These are phyloP conservation scores for Gallinago solitaria DNA, from an alignment of 2,797 vertebrate genomes.

Conservation along the genomic window DNA sequence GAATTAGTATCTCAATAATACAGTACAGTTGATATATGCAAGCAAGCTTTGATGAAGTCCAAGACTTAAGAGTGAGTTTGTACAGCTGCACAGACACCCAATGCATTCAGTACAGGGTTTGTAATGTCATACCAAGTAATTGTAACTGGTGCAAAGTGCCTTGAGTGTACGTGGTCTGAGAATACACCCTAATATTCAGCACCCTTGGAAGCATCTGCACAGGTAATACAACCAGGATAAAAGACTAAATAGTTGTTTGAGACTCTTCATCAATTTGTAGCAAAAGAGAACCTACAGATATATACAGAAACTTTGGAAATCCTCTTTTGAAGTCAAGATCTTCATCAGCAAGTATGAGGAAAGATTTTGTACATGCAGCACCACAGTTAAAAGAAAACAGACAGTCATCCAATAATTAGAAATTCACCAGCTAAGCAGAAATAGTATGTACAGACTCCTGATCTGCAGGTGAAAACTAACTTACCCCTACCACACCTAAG, in stretches of 20 bases:
- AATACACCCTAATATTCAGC: not conserved
- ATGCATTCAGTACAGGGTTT: not conserved
- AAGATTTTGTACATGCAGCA: not conserved
- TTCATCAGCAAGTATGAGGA: not conserved
- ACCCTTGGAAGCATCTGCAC: not conserved
- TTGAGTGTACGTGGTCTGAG: not conserved
- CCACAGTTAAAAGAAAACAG: not conserved
- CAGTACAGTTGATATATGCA: not conserved
- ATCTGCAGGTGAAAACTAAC: not conserved
- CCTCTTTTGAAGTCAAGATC: not conserved
- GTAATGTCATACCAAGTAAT: not conserved
- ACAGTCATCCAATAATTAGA: not conserved
- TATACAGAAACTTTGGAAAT: not conserved
- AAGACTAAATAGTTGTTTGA: not conserved
- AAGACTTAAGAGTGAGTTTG: not conserved
- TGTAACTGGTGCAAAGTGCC: not conserved
- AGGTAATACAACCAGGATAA: not conserved
- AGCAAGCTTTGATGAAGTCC: not conserved
- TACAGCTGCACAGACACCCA: not conserved
- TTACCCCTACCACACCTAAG: not conserved
- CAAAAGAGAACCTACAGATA: not conserved
- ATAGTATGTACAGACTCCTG: not conserved
- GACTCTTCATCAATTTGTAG: not conserved
- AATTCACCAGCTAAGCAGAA: not conserved
- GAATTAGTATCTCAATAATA: not conserved